Evolutionary conservation across 2,888 invertebrate species (phyloP), one percentile per base, ranked within the genome.

Genomic region (Limnephilus lunatus): DNA sequence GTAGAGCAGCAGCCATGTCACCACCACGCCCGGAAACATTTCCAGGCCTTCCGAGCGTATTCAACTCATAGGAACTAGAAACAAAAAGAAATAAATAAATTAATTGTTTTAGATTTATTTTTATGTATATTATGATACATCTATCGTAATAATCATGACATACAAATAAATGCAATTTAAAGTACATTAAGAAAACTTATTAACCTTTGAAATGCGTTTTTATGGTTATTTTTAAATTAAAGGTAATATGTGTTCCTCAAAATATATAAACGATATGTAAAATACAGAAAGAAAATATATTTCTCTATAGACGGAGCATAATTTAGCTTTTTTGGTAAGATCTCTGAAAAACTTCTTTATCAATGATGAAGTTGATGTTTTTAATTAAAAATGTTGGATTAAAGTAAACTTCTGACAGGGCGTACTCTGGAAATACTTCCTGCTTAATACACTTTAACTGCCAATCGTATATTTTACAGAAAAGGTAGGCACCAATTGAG

Each of bases 11-110:
- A 93, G 92, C 93, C 93, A 93, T 91, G 91, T 81, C 90, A 91
- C 91, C 92, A 93, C 44, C 91, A 89, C 91, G 92, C 93, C 92
- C 92, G 92, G 92, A 92, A 92, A 93, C 93, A 93, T 93, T 92
- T 92, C 93, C 93, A 93, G 92, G 92, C 92, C 89, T 91, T 92
- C 53, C 30, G 32, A 30, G 80, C 91, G 89, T 92, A 92, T 89
- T 93, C 92, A 93, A 93, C 93, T 93, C 93, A 93, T 93, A 92
- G 85, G 92, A 93, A 87, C 93, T 93, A 93, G 25, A 93, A 93
- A n/a, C 87, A 89, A 90, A 87, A 86, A 81, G 88, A 81, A 92
- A 82, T 19, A 19, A 85, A 39, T 2, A 9, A 83, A 83, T 32
- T 14, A 31, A 31, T 25, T 19, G 0, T 68, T 25, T 53, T 53